phyloP scores from a whole-genome alignment of 2,888 invertebrate genomes.

The Argynnis bischoffii region DNA sequence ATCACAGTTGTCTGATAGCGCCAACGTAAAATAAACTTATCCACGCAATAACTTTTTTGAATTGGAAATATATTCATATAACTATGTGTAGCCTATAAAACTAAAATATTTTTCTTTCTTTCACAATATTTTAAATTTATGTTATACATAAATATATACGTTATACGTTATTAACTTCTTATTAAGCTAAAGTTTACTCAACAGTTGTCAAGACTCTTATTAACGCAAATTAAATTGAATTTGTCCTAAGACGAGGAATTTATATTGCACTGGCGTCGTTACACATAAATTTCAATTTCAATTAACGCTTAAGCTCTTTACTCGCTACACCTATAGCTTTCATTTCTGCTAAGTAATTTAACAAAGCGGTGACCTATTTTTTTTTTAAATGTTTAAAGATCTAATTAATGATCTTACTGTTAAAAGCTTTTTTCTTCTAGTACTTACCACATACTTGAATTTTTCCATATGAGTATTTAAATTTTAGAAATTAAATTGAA shows the following conservation, averaged over 20 bases:
- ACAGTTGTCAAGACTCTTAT: slow-evolving; percentile 20
- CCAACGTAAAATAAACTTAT: too few species aligned
- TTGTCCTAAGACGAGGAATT: slow-evolving; percentile 23
- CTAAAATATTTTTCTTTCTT: too few species aligned
- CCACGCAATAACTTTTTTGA: too few species aligned
- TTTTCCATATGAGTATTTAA: too few species aligned
- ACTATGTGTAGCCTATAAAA: too few species aligned
- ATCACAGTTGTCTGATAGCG: too few species aligned
- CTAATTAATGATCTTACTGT: slow-evolving; percentile 45
- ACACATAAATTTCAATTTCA: slow-evolving; percentile 36
- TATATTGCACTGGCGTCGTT: slow-evolving; percentile 25
- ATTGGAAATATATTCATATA: too few species aligned
- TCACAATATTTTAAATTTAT: too few species aligned
- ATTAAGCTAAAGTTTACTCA: slow-evolving; percentile 1
- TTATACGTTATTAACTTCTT: background rate
- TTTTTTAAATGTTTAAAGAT: slow-evolving; percentile 73
- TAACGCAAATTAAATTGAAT: slow-evolving; percentile 20
- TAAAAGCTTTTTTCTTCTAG: too few species aligned
- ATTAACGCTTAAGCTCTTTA: slow-evolving; percentile 30
- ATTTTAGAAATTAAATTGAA: too few species aligned
- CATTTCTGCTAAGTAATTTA: slow-evolving; percentile 23
- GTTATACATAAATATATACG: background rate
- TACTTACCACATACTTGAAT: too few species aligned
- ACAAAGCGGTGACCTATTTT: slow-evolving; percentile 49
- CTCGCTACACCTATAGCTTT: slow-evolving; percentile 14